Base-by-base conservation (phyloP, 2,113 vertebrate genomes). In the Microtus montanus region DNA sequence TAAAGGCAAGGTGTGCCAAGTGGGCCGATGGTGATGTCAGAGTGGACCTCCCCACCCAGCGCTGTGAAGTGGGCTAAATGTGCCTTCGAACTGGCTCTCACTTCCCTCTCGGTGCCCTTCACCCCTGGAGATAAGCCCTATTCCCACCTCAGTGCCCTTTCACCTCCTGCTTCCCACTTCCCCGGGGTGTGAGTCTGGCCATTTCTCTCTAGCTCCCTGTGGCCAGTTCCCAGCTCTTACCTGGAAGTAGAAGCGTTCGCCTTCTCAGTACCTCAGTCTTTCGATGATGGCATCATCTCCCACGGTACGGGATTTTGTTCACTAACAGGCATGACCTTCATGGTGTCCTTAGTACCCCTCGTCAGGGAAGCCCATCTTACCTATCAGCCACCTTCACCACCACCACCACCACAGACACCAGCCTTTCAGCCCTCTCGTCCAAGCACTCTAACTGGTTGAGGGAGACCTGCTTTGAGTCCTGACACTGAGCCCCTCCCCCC, bases 151-250 rank as follows among this genome's bases (percentile, higher is more conserved):
- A 38, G 90, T 13, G 26, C 49, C 49, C 33, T 20, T 87, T 71
- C 41, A 77, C 22, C 19, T 52, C 30, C 61, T 54, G 20, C 64
- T 87, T 33, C 71, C 78, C 10, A 28, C 74, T 86, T 68, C 38
- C 38, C 85, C 30, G 5, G n/a, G 22, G 49, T 63, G 44, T 73
- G 2, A 70, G 80, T 90, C 87, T 79, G 54, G 75, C 44, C 33
- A 73, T 35, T 3, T 64, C 68, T 92, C n/a, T 79, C 11, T 74
- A 71, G 63, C 17, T 49, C 35, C 35, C 15, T 33, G 33, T 82
- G 63, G 74, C 47, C 89, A 47, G 5, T 92, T 91, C 91, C 93
- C 38, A 90, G 75, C 85, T 64, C 79, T 22, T 79, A 24, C 33
- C 64, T 71, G 44, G 75, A 15, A 91, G 68, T 33, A 47, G 44